Conservation (phyloP, 2,888 invertebrate species). For the Caenorhabditis angaria region DNA sequence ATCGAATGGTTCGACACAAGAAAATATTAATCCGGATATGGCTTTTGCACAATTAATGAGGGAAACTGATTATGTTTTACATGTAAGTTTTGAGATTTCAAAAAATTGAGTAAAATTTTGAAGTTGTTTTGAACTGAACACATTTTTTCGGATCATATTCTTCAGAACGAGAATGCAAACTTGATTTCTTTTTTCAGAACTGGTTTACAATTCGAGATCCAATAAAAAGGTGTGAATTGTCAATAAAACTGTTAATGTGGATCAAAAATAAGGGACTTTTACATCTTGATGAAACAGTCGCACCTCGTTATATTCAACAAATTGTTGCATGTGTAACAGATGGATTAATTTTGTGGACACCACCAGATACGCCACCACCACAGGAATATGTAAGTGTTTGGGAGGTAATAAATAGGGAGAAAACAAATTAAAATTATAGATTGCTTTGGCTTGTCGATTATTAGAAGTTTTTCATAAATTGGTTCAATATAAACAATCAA, state of each 20-base stretch:
- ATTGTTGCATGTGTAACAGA: slow-evolving; percentile 22
- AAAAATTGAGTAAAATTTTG: neutral
- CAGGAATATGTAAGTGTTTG: slow-evolving; percentile 9
- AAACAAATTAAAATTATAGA: slow-evolving; percentile 5
- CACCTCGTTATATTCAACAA: slow-evolving; percentile 14
- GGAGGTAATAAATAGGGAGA: neutral
- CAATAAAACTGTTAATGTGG: slow-evolving; percentile 18
- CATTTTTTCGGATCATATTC: neutral
- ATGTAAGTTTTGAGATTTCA: slow-evolving; percentile 11
- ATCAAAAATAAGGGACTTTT: slow-evolving; percentile 17
- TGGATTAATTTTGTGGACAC: slow-evolving; percentile 15
- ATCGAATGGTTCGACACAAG: slow-evolving; percentile 40
- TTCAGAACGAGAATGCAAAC: neutral
- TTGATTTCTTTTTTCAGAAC: slow-evolving; percentile 18
- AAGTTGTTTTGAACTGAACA: neutral
- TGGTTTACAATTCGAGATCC: slow-evolving; percentile 25
- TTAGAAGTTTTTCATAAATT: slow-evolving; percentile 6
- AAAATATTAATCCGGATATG: slow-evolving; percentile 41
- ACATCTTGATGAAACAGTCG: slow-evolving; percentile 5
- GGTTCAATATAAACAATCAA: neutral
- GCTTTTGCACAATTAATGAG: slow-evolving; percentile 2
- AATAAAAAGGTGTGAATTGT: slow-evolving; percentile 6
- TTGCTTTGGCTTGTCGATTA: neutral
- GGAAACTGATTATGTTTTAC: slow-evolving; percentile 15
- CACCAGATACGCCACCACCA: slow-evolving; percentile 12